A percentile compares a stretch with the other conserved stretches of the same genome.
phyloP scores from a whole-genome alignment of 2,888 invertebrate species.

The Lasius fuliginosus region DNA sequence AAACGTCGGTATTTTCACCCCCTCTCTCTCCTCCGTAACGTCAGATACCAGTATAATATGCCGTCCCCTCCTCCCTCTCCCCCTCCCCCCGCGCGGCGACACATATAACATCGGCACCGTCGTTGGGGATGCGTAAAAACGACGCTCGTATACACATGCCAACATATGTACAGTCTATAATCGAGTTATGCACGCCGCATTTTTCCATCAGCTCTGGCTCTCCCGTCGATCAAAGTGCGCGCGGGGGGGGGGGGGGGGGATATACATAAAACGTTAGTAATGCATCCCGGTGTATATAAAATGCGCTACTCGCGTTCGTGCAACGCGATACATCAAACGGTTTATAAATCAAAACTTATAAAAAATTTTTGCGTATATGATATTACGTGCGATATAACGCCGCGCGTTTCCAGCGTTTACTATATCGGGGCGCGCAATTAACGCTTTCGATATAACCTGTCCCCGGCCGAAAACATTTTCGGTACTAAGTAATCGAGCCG shows the following conservation, averaged over 20 bases:
- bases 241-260: not conserved
- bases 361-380: constrained; percentile 64
- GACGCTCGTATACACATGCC: constrained; percentile 50
- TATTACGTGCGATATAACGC: constrained; percentile 51
- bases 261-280: constrained; percentile 71
- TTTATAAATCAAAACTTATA: constrained; percentile 75
- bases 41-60: constrained; percentile 49
- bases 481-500: constrained; percentile 32
- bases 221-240: constrained; percentile 78
- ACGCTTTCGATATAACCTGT: constrained; percentile 35
- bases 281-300: constrained; percentile 70
- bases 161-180: constrained; percentile 70
- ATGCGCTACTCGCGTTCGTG: constrained; percentile 63
- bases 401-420: constrained; percentile 38
- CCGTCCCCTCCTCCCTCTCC: not conserved
- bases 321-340: constrained; percentile 68
- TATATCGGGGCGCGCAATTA: constrained; percentile 38
- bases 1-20: constrained; percentile 43
- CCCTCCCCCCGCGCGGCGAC: not conserved
- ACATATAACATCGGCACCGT: constrained; percentile 21
- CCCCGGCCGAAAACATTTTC: constrained; percentile 25
- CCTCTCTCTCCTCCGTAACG: not conserved
- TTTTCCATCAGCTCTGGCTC: constrained; percentile 75
- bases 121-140: constrained; percentile 72
- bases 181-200: constrained; percentile 70